These are phyloP conservation scores for Sebastes aleutianus DNA, from an alignment of 2,797 vertebrate species.

Conservation along the genomic window DNA sequence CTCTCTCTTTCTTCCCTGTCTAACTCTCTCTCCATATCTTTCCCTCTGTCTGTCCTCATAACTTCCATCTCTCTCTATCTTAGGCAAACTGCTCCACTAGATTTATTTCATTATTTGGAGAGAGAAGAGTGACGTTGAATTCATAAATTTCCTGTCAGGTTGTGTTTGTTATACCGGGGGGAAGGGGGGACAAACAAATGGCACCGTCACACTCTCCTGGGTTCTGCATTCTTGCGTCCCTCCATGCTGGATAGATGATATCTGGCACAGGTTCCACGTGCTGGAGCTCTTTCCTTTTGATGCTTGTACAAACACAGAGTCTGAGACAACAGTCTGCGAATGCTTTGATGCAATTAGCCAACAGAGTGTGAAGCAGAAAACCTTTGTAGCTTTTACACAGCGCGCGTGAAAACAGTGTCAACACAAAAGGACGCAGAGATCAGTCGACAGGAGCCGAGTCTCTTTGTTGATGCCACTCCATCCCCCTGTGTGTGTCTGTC, in stretches of 20 bases:
- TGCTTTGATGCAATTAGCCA: slow-evolving; percentile 80
- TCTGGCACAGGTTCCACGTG: slow-evolving; percentile 61
- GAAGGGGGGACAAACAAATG: slow-evolving; percentile 50
- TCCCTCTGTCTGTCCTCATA: neutral
- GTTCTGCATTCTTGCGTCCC: slow-evolving; percentile 43
- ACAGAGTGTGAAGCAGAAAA: slow-evolving; percentile 77
- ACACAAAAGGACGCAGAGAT: slow-evolving; percentile 67
- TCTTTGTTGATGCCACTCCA: slow-evolving; percentile 61
- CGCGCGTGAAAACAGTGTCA: slow-evolving; percentile 50
- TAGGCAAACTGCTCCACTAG: neutral
- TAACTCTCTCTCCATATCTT: neutral
- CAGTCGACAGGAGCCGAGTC: slow-evolving; percentile 52
- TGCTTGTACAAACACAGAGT: slow-evolving; percentile 66
- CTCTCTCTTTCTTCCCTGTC: neutral
- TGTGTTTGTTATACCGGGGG: slow-evolving; percentile 36
- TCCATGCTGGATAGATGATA: slow-evolving; percentile 58
- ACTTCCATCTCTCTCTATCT: slow-evolving; percentile 15
- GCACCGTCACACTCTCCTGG: slow-evolving; percentile 50
- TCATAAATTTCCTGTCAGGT: slow-evolving; percentile 44
- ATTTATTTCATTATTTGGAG: slow-evolving; percentile 22
- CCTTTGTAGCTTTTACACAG: slow-evolving; percentile 74
- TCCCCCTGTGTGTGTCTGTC: slow-evolving; percentile 55
- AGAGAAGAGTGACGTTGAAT: slow-evolving; percentile 16
- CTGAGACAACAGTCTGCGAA: slow-evolving; percentile 67
- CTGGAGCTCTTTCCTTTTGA: slow-evolving; percentile 62